Conservation (phyloP, 1,140 invertebrate genomes). For the Oreohelix idahoensis region DNA sequence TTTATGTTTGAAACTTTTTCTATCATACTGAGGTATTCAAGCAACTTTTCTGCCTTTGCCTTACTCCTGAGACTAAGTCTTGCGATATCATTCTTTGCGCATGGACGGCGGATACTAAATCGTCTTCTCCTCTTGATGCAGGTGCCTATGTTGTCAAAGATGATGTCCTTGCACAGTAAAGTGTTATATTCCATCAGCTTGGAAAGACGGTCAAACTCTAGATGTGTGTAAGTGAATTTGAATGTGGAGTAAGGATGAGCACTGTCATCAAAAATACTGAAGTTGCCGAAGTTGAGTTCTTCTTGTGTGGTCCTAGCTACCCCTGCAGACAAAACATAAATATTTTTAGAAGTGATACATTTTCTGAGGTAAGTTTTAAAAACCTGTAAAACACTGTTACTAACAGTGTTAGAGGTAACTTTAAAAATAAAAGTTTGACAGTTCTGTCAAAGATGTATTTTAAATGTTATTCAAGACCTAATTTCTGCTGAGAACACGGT, state of each 20-base stretch:
- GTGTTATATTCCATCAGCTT: conserved; percentile 74
- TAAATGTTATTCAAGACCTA: no score
- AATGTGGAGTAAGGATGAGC: conserved; percentile 72
- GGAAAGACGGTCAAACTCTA: conserved; percentile 71
- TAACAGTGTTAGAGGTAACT: no score
- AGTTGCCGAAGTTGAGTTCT: conserved; percentile 73
- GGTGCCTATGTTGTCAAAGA: conserved; percentile 56
- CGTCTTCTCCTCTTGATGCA: conserved; percentile 47
- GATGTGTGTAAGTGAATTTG: conserved; percentile 73
- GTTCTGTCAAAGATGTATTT: no score
- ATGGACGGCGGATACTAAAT: conserved; percentile 52
- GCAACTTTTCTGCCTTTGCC: conserved; percentile 48
- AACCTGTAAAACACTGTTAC: no score
- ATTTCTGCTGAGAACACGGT: no score
- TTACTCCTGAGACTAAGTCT: conserved; percentile 49
- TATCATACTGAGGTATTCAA: conserved; percentile 52
- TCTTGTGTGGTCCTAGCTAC: conserved; percentile 70
- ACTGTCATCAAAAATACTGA: conserved; percentile 73
- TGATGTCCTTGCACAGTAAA: conserved; percentile 64
- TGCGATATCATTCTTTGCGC: conserved; percentile 57
- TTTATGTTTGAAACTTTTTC: conserved; percentile 37
- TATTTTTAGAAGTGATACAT: no score
- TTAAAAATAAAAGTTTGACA: no score
- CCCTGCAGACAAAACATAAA: conserved; percentile 46
- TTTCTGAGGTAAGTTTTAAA: no score